Base-by-base conservation (phyloP, 1,140 invertebrate species). In the Drosophila sp. region DNA sequence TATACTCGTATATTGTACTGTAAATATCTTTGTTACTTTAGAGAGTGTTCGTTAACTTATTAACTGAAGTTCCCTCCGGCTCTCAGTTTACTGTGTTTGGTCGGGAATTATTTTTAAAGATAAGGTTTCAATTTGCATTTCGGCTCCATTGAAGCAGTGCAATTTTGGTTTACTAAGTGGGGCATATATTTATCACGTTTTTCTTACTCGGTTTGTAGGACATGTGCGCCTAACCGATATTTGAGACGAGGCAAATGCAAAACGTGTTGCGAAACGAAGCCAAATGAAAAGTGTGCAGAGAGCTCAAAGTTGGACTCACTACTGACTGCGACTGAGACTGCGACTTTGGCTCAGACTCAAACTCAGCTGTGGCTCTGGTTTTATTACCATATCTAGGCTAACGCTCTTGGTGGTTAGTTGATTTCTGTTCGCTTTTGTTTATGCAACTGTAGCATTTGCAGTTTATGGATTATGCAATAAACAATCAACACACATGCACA, bases 51-150 rank as follows among this genome's bases (percentile, higher is more conserved):
- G 11, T 9, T 13, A 65, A 27, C 43, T 32, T 27, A 25, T 21
- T 45, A 38, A 66, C 45, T 38, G 14, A 25, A 18, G 14, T 41
- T 41, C 57, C 36, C 51, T 57, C 40, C 41, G 46, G 45, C 65
- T 36, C 21, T n/a, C n/a, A n/a, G n/a, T n/a, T n/a, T n/a, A 45
- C 9, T 65, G 57, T 67, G 65, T 67, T 76, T 13, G 41, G 63
- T 64, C 51, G 25, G 32, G 54, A 51, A 64, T 63, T 66, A 63
- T 63, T 58, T 70, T 54, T 71, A 70, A 71, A 83, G 83, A 89
- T 89, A 89, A 65, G 79, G 83, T 87, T 87, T 87, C 82, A 87
- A 87, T 87, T 87, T 87, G 83, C 82, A 87, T 87, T 87, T 87
- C 81, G 81, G 80, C 73, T 86, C 51, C 81, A 84, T 84, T 84